These are phyloP conservation scores for Erythrolamprus reginae DNA, from an alignment of 2,113 vertebrate species.

Conservation along the genomic window DNA sequence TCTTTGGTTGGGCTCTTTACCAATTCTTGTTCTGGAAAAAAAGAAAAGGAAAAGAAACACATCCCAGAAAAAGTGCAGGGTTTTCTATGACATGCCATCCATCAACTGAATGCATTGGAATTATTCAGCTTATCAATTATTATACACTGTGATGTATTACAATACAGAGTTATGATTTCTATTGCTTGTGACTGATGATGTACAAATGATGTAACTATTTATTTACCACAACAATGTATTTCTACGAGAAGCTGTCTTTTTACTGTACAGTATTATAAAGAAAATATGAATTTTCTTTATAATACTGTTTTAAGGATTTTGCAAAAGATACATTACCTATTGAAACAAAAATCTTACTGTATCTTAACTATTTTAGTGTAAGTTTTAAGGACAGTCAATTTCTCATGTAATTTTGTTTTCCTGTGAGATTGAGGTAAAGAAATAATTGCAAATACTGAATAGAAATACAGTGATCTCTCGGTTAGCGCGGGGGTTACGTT, in stretches of 20 bases:
- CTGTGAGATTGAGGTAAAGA: not conserved
- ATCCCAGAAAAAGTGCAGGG: not conserved
- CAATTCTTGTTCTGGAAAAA: not conserved
- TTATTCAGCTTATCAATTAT: not conserved
- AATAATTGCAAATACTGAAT: not conserved
- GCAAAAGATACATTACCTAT: not conserved
- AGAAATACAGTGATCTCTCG: no score
- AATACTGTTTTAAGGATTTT: not conserved
- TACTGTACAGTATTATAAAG: not conserved
- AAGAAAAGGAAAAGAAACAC: not conserved
- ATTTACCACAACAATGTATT: not conserved
- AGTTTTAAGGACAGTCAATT: not conserved
- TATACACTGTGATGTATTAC: not conserved
- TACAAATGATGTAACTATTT: not conserved
- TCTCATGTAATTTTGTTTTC: not conserved
- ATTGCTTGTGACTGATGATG: not conserved
- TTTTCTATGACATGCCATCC: not conserved
- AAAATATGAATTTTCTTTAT: not conserved
- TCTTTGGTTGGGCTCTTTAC: no score
- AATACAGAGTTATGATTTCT: not conserved
- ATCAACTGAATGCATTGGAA: not conserved
- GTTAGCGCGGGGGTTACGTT: no score
- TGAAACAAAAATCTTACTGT: not conserved
- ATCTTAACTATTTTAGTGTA: not conserved
- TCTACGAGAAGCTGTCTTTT: not conserved